phyloP scores from a whole-genome alignment of 2,888 invertebrate species.

The Megamerina dolium region DNA sequence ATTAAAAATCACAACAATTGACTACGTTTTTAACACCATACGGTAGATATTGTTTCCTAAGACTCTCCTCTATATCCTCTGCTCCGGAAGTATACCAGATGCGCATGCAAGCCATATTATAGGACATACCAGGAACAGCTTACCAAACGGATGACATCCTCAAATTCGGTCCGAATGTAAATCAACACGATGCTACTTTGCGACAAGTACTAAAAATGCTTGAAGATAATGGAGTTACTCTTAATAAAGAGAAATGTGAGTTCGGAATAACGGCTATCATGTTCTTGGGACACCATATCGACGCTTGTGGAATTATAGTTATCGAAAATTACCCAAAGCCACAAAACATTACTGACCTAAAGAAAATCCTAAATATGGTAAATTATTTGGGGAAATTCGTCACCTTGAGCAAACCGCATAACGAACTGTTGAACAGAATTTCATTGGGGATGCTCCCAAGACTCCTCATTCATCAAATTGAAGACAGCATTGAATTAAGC shows the following conservation, averaged over 20 bases:
- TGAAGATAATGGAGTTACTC: conserved; percentile 8
- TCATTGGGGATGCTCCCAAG: conserved; percentile 10
- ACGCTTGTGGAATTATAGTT: conserved; percentile 5
- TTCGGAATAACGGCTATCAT: conserved; percentile 9
- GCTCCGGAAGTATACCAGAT: too few species aligned
- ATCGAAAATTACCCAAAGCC: conserved; percentile 7
- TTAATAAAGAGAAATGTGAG: conserved; percentile 12
- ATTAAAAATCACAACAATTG: not conserved
- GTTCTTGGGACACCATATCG: conserved; percentile 9
- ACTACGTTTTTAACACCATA: conserved; percentile 13
- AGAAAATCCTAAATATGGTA: too few species aligned
- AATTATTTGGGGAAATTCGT: conserved; percentile 13
- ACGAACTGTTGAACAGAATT: conserved; percentile 9
- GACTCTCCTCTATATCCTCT: conserved; percentile 12
- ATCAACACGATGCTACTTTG: too few species aligned
- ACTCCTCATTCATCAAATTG: conserved; percentile 6
- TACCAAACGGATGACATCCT: too few species aligned
- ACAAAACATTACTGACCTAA: too few species aligned
- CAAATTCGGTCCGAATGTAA: too few species aligned
- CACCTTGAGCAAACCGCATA: conserved; percentile 9
- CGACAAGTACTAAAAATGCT: too few species aligned
- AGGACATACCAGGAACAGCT: too few species aligned
- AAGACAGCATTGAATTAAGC: conserved; percentile 5
- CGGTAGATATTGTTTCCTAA: conserved; percentile 12
- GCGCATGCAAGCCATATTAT: too few species aligned